Conservation (phyloP, 2,888 invertebrate species). For the Paralinhomoeus sp. region DNA sequence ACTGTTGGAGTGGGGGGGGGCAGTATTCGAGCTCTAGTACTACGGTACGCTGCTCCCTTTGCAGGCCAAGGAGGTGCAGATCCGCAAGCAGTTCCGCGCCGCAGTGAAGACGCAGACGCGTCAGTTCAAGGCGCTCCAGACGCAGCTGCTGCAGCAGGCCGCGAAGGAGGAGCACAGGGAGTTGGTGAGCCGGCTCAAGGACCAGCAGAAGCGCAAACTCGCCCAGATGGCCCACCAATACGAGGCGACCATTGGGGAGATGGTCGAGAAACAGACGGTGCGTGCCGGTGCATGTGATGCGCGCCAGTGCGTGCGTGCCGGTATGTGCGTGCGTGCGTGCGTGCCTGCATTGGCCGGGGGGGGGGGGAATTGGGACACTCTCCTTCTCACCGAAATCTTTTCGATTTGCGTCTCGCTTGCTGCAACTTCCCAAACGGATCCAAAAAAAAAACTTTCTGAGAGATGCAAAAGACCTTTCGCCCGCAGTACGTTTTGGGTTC, state of each 20-base stretch:
- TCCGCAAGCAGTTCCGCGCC: constrained; percentile 91
- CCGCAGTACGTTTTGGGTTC: background rate
- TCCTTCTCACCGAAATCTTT: too few species aligned
- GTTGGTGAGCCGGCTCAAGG: constrained; percentile 71
- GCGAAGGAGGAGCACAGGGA: constrained; percentile 74
- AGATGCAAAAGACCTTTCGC: too few species aligned
- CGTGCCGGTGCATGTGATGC: constrained; percentile 39
- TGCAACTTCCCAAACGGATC: too few species aligned
- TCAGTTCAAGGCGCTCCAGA: constrained; percentile 93
- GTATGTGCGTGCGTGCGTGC: constrained; percentile 59
- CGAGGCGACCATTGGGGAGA: constrained; percentile 92
- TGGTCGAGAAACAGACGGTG: constrained; percentile 80
- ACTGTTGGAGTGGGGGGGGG: too few species aligned
- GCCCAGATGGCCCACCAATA: constrained; percentile 90
- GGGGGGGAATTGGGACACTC: too few species aligned
- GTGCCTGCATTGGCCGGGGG: too few species aligned
- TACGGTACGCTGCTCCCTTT: constrained; percentile 18
- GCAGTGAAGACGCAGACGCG: constrained; percentile 95
- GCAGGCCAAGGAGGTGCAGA: constrained; percentile 93
- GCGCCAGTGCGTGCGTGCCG: constrained; percentile 96
- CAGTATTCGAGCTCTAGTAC: too few species aligned
- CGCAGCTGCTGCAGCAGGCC: constrained; percentile 75
- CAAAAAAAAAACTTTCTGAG: too few species aligned
- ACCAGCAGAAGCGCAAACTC: constrained; percentile 85
- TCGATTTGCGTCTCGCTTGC: too few species aligned